Percentiles rank a stretch among this genome's conserved stretches.
phyloP scores from a whole-genome alignment of 2,113 vertebrate genomes.

The Pristiophorus japonicus region DNA sequence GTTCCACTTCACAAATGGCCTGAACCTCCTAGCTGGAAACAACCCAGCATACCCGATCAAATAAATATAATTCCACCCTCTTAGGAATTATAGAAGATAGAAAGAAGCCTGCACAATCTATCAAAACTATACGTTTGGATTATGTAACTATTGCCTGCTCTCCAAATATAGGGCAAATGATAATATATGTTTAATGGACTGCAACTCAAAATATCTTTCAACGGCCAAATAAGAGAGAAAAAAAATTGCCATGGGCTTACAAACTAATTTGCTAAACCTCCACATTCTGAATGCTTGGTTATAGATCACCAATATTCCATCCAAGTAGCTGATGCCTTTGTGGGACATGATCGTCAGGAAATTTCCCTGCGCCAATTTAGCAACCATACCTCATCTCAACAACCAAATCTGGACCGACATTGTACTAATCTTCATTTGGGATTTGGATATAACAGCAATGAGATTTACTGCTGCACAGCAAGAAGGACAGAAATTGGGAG shows the following conservation, averaged over 20 bases:
- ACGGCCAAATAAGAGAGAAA: not conserved
- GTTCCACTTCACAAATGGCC: not conserved
- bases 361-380: not conserved
- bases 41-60: not conserved
- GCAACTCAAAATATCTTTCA: not conserved
- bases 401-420: not conserved
- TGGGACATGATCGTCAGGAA: not conserved
- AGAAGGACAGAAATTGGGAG: not conserved
- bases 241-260: not conserved
- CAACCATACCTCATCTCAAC: not conserved
- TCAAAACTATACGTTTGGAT: not conserved
- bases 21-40: not conserved
- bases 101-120: not conserved
- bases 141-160: not conserved
- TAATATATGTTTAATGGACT: not conserved
- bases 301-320: not conserved
- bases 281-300: not conserved
- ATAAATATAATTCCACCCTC: slow-evolving; percentile 6
- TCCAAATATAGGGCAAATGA: not conserved
- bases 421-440: not conserved
- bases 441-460: not conserved
- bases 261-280: not conserved
- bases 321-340: too few relatives aligned
- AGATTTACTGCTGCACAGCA: not conserved
- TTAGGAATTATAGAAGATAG: not conserved